Conservation (phyloP, 2,888 invertebrate genomes). For the Ramazzottius varieornatus region DNA sequence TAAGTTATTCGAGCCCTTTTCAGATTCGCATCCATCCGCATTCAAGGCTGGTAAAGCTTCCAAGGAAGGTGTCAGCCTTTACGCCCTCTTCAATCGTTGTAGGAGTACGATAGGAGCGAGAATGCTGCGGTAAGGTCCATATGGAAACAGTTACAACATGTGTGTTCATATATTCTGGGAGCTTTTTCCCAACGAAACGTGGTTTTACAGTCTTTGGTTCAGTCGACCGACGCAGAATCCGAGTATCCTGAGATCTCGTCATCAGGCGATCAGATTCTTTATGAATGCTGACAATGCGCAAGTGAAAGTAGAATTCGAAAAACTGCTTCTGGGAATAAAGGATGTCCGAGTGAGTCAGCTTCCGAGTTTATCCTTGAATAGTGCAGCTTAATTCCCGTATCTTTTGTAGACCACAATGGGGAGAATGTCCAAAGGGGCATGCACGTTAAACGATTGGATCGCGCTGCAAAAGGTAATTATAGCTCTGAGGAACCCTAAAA, state of each 20-base stretch:
- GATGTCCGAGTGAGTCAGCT: not conserved
- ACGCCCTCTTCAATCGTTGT: not conserved
- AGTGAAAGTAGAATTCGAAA: not conserved
- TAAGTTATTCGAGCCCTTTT: no score
- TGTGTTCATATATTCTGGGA: no score
- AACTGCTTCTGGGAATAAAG: not conserved
- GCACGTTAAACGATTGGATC: not conserved
- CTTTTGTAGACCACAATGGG: not conserved
- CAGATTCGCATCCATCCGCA: not conserved
- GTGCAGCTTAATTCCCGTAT: not conserved
- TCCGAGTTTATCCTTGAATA: not conserved
- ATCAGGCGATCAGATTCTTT: not conserved
- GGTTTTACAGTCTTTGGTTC: not conserved
- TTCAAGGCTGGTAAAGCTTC: not conserved
- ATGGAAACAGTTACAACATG: no score
- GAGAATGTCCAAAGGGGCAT: not conserved
- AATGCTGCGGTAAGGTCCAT: not conserved
- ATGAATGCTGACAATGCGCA: not conserved
- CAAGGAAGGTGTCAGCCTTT: not conserved
- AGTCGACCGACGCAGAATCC: not conserved
- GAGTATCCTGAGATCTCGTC: not conserved
- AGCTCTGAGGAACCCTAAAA: no score
- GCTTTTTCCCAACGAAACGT: not conserved
- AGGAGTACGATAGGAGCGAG: not conserved
- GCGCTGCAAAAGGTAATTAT: not conserved